Conservation (phyloP, 1,140 invertebrate species). For the Papilio machaon region DNA sequence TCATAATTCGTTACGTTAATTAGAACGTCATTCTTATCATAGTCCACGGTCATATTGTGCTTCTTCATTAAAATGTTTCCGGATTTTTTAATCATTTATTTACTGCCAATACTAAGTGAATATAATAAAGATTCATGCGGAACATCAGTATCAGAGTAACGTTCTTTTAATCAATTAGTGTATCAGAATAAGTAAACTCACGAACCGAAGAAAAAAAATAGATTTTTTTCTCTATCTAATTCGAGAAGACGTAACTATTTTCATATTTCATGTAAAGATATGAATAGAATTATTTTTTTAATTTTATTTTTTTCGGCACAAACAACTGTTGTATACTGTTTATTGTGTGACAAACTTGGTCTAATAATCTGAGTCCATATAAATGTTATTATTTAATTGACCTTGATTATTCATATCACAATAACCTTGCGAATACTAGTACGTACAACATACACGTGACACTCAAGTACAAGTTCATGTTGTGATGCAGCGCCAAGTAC, state of each 20-base stretch:
- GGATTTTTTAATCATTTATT: constrained; percentile 51
- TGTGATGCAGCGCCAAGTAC: not conserved
- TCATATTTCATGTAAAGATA: not conserved
- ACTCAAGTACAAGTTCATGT: not conserved
- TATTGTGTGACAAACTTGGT: not conserved
- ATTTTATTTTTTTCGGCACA: not conserved
- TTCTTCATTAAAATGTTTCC: constrained; percentile 63
- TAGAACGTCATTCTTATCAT: constrained; percentile 52
- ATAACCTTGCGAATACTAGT: constrained; percentile 7
- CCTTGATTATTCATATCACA: not conserved
- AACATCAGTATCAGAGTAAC: not conserved
- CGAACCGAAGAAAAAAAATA: not conserved
- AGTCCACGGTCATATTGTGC: constrained; percentile 58
- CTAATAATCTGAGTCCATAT: not conserved
- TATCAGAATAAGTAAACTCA: not conserved
- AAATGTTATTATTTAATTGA: not conserved
- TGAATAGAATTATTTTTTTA: not conserved
- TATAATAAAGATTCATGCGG: not conserved
- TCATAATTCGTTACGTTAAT: constrained; percentile 40
- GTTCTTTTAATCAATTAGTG: not conserved
- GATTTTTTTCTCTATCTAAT: not conserved
- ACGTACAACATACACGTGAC: not conserved
- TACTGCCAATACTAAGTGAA: constrained; percentile 34
- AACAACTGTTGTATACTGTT: not conserved
- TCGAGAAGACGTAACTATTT: not conserved